Evolutionary conservation across 2,113 vertebrate genomes (phyloP).

Genomic region (Eurystomus gularis): DNA sequence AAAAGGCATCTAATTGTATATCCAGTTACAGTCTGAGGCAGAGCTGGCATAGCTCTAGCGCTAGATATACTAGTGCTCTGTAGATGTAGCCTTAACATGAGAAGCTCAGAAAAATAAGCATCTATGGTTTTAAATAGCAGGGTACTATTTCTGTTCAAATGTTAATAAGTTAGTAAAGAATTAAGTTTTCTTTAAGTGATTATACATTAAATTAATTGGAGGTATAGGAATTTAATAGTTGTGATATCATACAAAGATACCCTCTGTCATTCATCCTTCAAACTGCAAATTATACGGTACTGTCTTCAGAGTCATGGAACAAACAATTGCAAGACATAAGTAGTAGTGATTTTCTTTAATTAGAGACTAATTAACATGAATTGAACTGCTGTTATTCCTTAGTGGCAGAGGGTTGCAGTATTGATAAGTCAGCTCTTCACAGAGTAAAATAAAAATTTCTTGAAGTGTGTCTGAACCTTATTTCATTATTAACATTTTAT

Average conservation of each 20-base stretch:
- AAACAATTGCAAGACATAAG: slow-evolving; percentile 47
- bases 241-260: not conserved
- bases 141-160: not conserved
- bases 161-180: not conserved
- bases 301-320: not conserved
- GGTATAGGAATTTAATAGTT: not conserved
- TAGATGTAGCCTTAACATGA: not conserved
- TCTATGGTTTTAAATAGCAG: not conserved
- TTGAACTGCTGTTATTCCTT: slow-evolving; percentile 42
- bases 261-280: not conserved
- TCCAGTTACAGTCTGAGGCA: not conserved
- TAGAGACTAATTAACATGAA: slow-evolving; percentile 59
- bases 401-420: not conserved
- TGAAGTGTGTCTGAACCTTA: not conserved
- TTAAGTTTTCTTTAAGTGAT: not conserved
- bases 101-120: not conserved
- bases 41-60: not conserved
- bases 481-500: not conserved
- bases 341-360: slow-evolving; percentile 46
- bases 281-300: not conserved
- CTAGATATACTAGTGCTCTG: not conserved
- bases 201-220: not conserved
- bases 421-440: not conserved
- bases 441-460: not conserved
- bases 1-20: not conserved